Conservation (phyloP, 1,140 invertebrate genomes). For the Drosophila takahashii region DNA sequence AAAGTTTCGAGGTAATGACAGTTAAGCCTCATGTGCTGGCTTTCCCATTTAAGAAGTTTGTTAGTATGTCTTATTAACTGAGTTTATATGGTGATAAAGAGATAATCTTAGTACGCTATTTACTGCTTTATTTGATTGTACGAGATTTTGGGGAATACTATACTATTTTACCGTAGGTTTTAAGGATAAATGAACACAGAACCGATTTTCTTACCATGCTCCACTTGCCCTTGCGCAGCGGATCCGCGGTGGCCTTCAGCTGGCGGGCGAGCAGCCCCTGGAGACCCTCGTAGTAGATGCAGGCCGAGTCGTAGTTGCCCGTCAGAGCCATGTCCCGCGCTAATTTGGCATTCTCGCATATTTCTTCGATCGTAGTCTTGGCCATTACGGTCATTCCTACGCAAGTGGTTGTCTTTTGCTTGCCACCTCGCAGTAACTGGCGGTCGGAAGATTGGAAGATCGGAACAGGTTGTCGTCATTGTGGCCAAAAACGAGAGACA, state of each 20-base stretch:
- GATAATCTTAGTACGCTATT: background rate
- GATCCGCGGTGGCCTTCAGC: constrained; percentile 90
- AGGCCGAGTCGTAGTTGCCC: constrained; percentile 97
- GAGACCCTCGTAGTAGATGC: constrained; percentile 97
- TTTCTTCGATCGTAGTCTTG: constrained; percentile 92
- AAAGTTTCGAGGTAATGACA: background rate
- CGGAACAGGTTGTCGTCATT: constrained; percentile 77
- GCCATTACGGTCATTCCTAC: constrained; percentile 91
- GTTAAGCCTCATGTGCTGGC: background rate
- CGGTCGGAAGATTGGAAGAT: constrained; percentile 12
- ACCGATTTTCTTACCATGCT: constrained; percentile 88
- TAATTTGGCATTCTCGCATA: constrained; percentile 96
- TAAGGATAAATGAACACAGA: too few species aligned
- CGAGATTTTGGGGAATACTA: too few species aligned
- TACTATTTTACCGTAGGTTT: too few species aligned
- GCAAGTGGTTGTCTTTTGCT: constrained; percentile 85
- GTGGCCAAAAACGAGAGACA: constrained; percentile 79
- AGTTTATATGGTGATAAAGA: background rate
- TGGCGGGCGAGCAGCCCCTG: constrained; percentile 89
- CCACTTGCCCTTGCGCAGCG: constrained; percentile 94
- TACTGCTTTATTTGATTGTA: too few species aligned
- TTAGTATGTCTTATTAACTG: background rate
- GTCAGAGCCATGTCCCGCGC: constrained; percentile 97
- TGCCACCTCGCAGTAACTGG: constrained; percentile 84
- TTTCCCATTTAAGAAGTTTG: background rate